Conservation (phyloP, 2,888 invertebrate species). For the Drosophila niveifrons region DNA sequence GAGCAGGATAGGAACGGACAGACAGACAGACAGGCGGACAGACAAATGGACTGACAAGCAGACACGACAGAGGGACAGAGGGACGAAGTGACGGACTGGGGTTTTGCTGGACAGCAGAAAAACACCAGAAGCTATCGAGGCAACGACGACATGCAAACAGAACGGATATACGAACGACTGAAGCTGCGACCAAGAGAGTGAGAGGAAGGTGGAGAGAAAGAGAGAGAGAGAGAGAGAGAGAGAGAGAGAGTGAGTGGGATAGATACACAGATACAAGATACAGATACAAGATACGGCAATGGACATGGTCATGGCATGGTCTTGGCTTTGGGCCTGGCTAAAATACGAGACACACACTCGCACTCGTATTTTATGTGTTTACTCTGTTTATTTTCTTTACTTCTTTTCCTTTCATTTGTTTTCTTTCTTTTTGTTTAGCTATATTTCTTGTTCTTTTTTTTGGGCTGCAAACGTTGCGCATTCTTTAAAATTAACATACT, state of each 20-base stretch:
- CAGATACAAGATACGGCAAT: constrained; percentile 75
- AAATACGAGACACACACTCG: constrained; percentile 57
- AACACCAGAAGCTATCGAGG: constrained; percentile 74
- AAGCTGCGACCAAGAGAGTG: constrained; percentile 56
- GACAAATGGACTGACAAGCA: constrained; percentile 9
- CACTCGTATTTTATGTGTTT: constrained; percentile 32
- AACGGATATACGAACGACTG: constrained; percentile 79
- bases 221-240: constrained; percentile 4
- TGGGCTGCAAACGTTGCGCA: constrained; percentile 34
- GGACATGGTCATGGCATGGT: constrained; percentile 74
- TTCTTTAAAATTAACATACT: constrained; percentile 72
- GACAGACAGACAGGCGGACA: neutral
- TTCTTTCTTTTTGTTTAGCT: too few relatives aligned
- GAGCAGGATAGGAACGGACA: constrained; percentile 19
- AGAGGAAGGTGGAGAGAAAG: neutral
- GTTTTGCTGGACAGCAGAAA: constrained; percentile 41
- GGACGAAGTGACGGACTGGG: constrained; percentile 17
- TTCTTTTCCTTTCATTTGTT: constrained; percentile 6
- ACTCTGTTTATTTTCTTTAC: constrained; percentile 32
- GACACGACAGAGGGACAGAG: constrained; percentile 2
- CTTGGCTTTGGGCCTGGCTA: constrained; percentile 52
- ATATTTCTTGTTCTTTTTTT: constrained; percentile 29
- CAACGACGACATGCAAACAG: constrained; percentile 65
- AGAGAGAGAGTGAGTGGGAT: constrained; percentile 12
- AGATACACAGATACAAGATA: constrained; percentile 55